Evolutionary conservation across 2,888 invertebrate genomes (phyloP).

Genomic region (Tineola bisselliella): DNA sequence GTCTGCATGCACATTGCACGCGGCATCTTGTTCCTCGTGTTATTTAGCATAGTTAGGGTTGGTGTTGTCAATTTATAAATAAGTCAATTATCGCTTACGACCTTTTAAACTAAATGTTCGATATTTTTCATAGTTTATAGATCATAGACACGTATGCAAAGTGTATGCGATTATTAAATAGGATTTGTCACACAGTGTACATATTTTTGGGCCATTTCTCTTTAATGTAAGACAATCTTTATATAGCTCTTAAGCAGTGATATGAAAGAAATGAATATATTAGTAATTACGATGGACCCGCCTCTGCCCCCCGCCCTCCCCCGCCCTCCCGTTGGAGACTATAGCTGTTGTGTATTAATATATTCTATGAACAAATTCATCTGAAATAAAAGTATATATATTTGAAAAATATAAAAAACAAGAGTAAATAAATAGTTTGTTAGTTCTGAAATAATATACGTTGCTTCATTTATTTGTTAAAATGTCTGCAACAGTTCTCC

Average conservation of each 20-base stretch:
- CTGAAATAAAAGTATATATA: neutral
- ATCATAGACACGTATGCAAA: neutral
- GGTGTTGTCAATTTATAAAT: neutral
- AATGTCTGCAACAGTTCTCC: too few species aligned
- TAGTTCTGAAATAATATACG: neutral
- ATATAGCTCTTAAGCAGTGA: neutral
- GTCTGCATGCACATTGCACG: too few species aligned
- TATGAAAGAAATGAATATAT: neutral
- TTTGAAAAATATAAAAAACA: neutral
- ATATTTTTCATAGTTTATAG: neutral
- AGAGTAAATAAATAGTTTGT: neutral
- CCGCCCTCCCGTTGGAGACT: too few species aligned
- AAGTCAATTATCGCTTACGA: constrained; percentile 2
- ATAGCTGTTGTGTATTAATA: neutral
- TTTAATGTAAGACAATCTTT: neutral
- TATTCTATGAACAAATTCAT: neutral
- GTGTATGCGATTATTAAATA: too few species aligned
- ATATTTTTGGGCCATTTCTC: neutral
- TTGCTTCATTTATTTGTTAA: neutral
- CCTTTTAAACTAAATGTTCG: neutral
- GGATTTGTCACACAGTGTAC: too few species aligned
- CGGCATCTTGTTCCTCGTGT: neutral
- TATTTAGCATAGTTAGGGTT: neutral
- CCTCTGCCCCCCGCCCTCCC: neutral
- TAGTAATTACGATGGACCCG: neutral